These are phyloP conservation scores for Cecidostiba fungosa DNA, from an alignment of 2,888 invertebrate genomes.

Conservation along the genomic window DNA sequence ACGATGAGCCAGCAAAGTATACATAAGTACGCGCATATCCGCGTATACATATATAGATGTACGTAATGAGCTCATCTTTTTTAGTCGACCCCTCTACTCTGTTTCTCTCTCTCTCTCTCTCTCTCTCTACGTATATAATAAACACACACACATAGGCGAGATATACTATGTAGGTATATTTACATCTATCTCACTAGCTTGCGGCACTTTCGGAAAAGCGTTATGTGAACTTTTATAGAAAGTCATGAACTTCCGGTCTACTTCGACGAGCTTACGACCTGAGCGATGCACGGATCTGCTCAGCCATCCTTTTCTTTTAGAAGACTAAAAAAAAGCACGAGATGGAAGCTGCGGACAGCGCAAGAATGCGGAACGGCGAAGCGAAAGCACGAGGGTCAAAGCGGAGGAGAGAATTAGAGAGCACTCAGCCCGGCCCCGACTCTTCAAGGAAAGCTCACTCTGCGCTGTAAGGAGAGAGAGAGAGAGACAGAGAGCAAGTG, in stretches of 20 bases:
- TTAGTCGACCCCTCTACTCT: not conserved
- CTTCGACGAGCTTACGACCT: constrained; percentile 50
- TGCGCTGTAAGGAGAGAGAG: not conserved
- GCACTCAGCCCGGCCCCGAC: not conserved
- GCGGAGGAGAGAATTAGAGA: constrained; percentile 9
- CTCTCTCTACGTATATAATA: too few species aligned
- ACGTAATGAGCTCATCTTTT: not conserved
- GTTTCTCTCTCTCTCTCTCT: too few species aligned
- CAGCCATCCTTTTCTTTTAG: not conserved
- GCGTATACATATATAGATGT: not conserved
- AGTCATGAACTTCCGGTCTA: constrained; percentile 43
- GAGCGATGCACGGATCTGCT: constrained; percentile 17
- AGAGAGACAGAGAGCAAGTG: constrained; percentile 21
- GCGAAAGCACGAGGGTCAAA: not conserved
- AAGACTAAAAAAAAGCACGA: not conserved
- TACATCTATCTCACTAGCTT: not conserved
- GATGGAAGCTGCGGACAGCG: not conserved
- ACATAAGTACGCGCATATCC: constrained; percentile 18
- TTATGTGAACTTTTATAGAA: constrained; percentile 28
- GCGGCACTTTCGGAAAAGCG: not conserved
- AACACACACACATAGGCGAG: too few species aligned
- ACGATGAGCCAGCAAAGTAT: constrained; percentile 57
- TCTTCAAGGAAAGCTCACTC: not conserved
- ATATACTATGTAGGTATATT: not conserved
- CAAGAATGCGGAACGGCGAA: not conserved